Conservation (phyloP, 2,888 invertebrate genomes). For the Pseudococcus jackbeardsleyi region DNA sequence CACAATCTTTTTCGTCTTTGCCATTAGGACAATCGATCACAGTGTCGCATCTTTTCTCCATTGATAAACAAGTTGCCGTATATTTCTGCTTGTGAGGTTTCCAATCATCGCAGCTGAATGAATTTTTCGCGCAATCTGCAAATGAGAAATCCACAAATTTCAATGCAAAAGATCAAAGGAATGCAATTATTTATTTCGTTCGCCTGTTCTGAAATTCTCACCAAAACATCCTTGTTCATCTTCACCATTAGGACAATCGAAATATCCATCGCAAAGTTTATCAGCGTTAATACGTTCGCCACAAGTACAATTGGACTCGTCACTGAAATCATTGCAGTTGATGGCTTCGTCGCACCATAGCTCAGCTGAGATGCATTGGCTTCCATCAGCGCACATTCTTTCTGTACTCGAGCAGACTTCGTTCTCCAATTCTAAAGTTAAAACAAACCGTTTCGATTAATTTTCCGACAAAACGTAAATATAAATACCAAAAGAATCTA, state of each 20-base stretch:
- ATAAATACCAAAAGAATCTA: not conserved
- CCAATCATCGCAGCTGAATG: constrained; percentile 80
- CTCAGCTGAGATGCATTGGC: constrained; percentile 73
- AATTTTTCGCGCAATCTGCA: constrained; percentile 76
- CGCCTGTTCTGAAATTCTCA: constrained; percentile 69
- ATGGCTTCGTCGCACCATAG: constrained; percentile 82
- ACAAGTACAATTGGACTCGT: constrained; percentile 82
- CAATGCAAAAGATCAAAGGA: too few relatives aligned
- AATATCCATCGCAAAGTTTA: constrained; percentile 84
- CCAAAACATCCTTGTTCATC: constrained; percentile 86
- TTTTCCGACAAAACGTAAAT: not conserved
- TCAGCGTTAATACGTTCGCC: constrained; percentile 77
- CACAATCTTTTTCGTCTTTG: constrained; percentile 84
- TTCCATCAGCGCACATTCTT: constrained; percentile 68
- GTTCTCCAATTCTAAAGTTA: not conserved
- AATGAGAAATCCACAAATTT: not conserved
- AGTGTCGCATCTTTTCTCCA: constrained; percentile 81
- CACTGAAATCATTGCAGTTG: constrained; percentile 83
- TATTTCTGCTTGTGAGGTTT: constrained; percentile 71
- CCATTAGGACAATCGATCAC: constrained; percentile 79
- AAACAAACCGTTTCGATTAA: not conserved
- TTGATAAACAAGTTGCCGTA: constrained; percentile 75
- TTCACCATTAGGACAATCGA: constrained; percentile 85
- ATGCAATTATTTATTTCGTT: too few relatives aligned
- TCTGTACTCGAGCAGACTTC: constrained; percentile 65